Percentiles rank a stretch among this genome's conserved stretches.
Evolutionary conservation across 2,888 invertebrate genomes (phyloP).

Genomic region (Eupithecia subfuscata): DNA sequence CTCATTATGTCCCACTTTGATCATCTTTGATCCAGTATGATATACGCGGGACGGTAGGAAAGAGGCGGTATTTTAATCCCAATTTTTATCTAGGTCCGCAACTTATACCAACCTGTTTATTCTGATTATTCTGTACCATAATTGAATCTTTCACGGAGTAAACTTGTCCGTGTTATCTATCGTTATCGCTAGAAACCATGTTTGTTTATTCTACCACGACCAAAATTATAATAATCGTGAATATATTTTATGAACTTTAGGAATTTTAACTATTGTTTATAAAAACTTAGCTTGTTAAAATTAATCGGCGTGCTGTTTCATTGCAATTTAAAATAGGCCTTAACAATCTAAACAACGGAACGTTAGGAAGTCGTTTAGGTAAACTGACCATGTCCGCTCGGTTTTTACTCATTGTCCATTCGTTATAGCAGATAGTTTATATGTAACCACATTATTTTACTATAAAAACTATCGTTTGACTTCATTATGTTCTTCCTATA

Average conservation of each 20-base stretch:
- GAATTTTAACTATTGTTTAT: slow-evolving; percentile 5
- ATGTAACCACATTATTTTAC: no score
- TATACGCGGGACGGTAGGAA: no score
- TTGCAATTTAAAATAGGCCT: slow-evolving; percentile 28
- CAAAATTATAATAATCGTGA: slow-evolving; percentile 11
- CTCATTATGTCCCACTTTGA: no score
- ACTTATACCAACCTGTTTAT: no score
- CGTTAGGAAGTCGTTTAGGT: slow-evolving; percentile 59
- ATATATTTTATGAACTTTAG: slow-evolving; percentile 1
- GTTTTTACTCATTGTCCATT: slow-evolving; percentile 43
- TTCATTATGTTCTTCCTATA: no score
- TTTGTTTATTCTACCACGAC: slow-evolving; percentile 12
- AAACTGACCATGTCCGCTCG: slow-evolving; percentile 57
- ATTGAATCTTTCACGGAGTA: background rate
- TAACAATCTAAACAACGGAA: slow-evolving; percentile 54
- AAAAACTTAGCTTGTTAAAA: slow-evolving; percentile 14
- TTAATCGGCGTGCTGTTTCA: slow-evolving; percentile 14
- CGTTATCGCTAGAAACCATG: background rate
- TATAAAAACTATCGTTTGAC: no score
- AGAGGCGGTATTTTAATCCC: no score
- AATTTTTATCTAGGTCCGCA: no score
- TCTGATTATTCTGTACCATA: background rate
- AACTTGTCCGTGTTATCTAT: background rate
- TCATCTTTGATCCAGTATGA: no score
- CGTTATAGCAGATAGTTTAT: slow-evolving; percentile 28